Base-by-base conservation (phyloP, 2,113 vertebrate species). In the Etia nguti region DNA sequence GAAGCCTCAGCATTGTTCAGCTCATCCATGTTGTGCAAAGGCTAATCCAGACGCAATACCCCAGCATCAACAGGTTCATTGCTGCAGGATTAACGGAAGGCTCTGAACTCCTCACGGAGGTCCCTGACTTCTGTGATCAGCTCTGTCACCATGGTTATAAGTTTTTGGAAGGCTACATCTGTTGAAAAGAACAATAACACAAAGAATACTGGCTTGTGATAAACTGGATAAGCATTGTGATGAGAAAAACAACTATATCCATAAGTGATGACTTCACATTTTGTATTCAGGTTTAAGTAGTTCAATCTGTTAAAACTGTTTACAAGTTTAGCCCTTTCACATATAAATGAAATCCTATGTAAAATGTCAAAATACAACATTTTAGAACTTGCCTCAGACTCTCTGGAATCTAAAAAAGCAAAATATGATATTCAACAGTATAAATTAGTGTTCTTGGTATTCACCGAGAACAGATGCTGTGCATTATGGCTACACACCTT, bases 221-320 rank as follows among this genome's bases (percentile, higher is more conserved):
- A 20, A 0, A 60, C 29, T 16, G 29, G 57, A 60, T 18, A 2
- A 60, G 29, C 1, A 18, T 60, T 20, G 29, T 60, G 57, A 60
- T 60, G 16, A 60, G 10, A 31, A 60, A 57, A 52, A 9, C 5
- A 55, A 55, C 54, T 12, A 6, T 12, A 56, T 56, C 54, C 11
- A 56, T 56, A 56, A 56, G 11, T 2, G 6, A 56, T 8, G 5
- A 8, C 29, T 34, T 60, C 8, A 34, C 5, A 34, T 18, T 60
- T 60, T 31, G 1, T 15, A 60, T 60, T 60, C 0, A 20, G 3
- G 57, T 60, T 34, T 34, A 0, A 60, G 15, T 60, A 60, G 57
- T 60, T 34, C 57, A 20, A 34, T 2, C 57, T 34, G 29, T 31
- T 60, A 18, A 60, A 60, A 60, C 8, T 22, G n/a, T 18, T 16